These are phyloP conservation scores for Tetraneura akinire DNA, from an alignment of 1,140 invertebrate species.

Conservation along the genomic window DNA sequence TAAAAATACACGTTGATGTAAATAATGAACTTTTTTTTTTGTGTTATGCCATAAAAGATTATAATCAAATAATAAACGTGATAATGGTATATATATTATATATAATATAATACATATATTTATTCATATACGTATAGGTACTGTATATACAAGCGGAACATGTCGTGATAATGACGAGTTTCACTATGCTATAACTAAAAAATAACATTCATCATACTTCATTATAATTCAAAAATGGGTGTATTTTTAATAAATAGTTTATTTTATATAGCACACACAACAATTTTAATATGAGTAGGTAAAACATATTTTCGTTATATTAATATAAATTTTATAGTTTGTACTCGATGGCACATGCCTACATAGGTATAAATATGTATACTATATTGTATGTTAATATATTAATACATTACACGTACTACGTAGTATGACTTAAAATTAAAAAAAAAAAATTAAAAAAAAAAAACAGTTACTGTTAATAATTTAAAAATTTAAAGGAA, in stretches of 20 bases:
- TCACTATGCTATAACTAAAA: slow-evolving; percentile 21
- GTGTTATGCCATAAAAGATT: slow-evolving; percentile 30
- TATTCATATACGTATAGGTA: too few relatives aligned
- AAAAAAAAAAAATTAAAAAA: too few relatives aligned
- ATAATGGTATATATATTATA: background rate
- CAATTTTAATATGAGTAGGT: slow-evolving; percentile 34
- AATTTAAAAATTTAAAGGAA: background rate
- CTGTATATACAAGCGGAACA: background rate
- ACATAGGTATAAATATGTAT: too few relatives aligned
- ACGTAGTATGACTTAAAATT: background rate
- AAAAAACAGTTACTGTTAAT: background rate
- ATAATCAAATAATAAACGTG: slow-evolving; percentile 41
- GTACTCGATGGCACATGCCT: slow-evolving; percentile 8
- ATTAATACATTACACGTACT: background rate
- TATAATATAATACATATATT: too few relatives aligned
- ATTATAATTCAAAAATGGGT: slow-evolving; percentile 35
- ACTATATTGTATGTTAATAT: background rate
- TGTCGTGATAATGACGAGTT: slow-evolving; percentile 37
- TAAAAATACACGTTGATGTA: background rate
- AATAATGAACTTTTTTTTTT: slow-evolving; percentile 22
- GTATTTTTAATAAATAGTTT: slow-evolving; percentile 26
- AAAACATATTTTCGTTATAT: slow-evolving; percentile 9
- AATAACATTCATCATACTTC: slow-evolving; percentile 13
- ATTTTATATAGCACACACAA: background rate
- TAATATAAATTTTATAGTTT: background rate